These are phyloP conservation scores for Takifugu flavidus DNA, from an alignment of 2,113 vertebrate species.

Conservation along the genomic window DNA sequence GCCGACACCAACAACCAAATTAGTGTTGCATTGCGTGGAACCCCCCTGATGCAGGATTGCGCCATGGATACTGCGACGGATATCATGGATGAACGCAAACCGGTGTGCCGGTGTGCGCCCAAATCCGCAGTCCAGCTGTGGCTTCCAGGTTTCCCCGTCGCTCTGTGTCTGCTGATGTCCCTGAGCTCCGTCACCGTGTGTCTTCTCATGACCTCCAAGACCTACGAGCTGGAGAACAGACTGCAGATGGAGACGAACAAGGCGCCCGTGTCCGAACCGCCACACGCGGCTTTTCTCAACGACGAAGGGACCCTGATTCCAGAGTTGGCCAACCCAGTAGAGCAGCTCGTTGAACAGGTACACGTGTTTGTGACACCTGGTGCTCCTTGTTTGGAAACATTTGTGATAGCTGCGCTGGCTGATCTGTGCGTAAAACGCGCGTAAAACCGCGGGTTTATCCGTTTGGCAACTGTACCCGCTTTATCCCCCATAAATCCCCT, in stretches of 20 bases:
- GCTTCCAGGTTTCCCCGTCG: conserved; percentile 60
- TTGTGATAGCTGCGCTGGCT: background rate
- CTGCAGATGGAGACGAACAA: conserved; percentile 80
- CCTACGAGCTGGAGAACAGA: conserved; percentile 80
- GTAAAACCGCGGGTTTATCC: conserved; percentile 23
- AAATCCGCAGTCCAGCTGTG: conserved; percentile 50
- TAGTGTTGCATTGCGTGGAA: background rate
- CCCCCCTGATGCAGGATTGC: conserved; percentile 11
- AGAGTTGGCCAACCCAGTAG: conserved; percentile 76
- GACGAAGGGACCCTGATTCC: conserved; percentile 71
- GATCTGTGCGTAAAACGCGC: conserved; percentile 45
- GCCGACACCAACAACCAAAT: background rate
- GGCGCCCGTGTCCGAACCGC: conserved; percentile 42
- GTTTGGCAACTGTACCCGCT: conserved; percentile 18
- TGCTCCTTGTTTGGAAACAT: conserved; percentile 1
- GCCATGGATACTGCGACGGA: conserved; percentile 63
- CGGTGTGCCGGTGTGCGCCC: conserved; percentile 50
- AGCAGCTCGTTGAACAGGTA: conserved; percentile 84
- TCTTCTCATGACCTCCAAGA: conserved; percentile 82
- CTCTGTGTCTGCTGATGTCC: conserved; percentile 79
- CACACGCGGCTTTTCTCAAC: conserved; percentile 49
- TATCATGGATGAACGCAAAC: conserved; percentile 48
- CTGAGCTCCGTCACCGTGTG: conserved; percentile 80
- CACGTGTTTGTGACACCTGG: background rate
- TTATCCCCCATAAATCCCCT: conserved; percentile 19